Evolutionary conservation across 2,113 vertebrate genomes (phyloP).

Genomic region (Murina feae): DNA sequence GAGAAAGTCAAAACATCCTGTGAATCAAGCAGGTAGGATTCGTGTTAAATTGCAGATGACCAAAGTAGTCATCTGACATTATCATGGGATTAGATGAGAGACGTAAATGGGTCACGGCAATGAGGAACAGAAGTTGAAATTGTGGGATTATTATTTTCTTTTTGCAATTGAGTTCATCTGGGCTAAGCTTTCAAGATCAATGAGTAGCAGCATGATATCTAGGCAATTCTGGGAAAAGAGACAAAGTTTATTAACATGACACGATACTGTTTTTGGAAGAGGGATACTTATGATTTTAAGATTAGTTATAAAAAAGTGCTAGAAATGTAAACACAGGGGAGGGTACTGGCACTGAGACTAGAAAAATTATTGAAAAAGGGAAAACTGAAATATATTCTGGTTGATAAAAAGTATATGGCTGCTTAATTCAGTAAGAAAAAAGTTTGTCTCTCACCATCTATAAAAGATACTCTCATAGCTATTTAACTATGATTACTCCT

Average conservation of each 20-base stretch:
- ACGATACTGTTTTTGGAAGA: neutral
- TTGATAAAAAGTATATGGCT: neutral
- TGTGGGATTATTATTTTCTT: neutral
- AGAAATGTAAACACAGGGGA: neutral
- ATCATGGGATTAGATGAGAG: neutral
- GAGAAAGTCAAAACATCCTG: neutral
- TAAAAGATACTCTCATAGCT: neutral
- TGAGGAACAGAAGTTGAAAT: neutral
- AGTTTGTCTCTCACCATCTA: neutral
- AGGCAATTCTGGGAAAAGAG: neutral
- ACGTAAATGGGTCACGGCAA: neutral
- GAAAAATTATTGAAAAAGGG: neutral
- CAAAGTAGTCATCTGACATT: neutral
- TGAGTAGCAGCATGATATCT: neutral
- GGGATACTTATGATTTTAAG: neutral
- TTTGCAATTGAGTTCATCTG: neutral
- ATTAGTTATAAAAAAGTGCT: neutral
- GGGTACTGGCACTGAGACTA: neutral
- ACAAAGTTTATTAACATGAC: neutral
- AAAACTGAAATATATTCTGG: neutral
- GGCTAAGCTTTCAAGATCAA: constrained; percentile 1
- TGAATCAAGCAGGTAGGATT: neutral
- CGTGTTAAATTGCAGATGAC: neutral
- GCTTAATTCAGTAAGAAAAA: constrained; percentile 25
- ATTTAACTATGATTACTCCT: constrained; percentile 16